phyloP scores from a whole-genome alignment of 2,113 vertebrate genomes.

The Phyllostomus discolor region DNA sequence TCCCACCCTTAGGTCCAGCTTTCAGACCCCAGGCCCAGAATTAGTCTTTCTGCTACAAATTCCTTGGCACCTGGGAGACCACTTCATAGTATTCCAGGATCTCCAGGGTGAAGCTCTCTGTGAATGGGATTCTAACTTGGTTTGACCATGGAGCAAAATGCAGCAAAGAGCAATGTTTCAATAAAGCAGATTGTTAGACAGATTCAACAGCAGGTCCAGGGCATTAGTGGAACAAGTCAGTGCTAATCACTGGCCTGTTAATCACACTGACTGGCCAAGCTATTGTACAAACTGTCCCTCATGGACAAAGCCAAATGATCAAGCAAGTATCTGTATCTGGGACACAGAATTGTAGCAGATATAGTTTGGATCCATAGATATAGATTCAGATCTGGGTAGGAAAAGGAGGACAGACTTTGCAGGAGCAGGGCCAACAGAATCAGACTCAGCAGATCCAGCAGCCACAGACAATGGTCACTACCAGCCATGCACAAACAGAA shows the following conservation, averaged over 20 bases:
- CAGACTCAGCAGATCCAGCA: slow-evolving; percentile 91
- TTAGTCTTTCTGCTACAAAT: background rate
- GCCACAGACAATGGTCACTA: slow-evolving; percentile 87
- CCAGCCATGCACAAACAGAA: slow-evolving; percentile 90
- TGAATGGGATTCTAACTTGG: background rate
- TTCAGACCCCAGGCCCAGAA: background rate
- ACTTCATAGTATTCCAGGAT: background rate
- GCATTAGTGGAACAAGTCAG: slow-evolving; percentile 91
- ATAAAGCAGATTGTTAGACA: slow-evolving; percentile 89
- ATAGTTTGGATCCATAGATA: slow-evolving; percentile 86
- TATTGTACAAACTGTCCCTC: slow-evolving; percentile 88
- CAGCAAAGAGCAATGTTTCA: slow-evolving; percentile 84
- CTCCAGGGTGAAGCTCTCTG: background rate
- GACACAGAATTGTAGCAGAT: slow-evolving; percentile 89
- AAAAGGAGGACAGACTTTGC: slow-evolving; percentile 82
- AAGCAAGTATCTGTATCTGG: slow-evolving; percentile 89
- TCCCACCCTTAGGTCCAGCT: background rate
- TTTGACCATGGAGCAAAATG: slow-evolving; percentile 86
- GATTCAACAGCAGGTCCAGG: slow-evolving; percentile 89
- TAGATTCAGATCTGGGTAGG: slow-evolving; percentile 90
- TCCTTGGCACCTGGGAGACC: accelerated
- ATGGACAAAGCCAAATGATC: slow-evolving; percentile 88
- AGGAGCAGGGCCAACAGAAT: slow-evolving; percentile 89
- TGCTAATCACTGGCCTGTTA: slow-evolving; percentile 81
- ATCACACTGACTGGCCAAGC: slow-evolving; percentile 90